Base-by-base conservation (phyloP, 2,113 vertebrate genomes). In the Pteropus alecto region DNA sequence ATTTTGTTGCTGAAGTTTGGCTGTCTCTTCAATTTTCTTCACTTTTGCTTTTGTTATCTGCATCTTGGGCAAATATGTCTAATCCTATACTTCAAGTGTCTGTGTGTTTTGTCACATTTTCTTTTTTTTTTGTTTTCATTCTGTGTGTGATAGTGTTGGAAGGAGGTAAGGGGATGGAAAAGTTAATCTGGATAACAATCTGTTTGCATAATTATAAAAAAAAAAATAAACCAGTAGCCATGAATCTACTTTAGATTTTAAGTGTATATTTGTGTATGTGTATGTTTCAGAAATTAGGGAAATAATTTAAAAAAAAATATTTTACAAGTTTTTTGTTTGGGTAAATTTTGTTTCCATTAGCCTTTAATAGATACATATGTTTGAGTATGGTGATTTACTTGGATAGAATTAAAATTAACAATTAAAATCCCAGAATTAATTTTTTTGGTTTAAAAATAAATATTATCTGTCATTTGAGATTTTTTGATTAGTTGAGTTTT, bases 1-100 rank as follows among this genome's bases (percentile, higher is more conserved):
- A 98, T 99, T 98, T 99, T 98, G 98, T 99, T 98, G 98, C 98
- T 98, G 98, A 98, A 98, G 98, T 98, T 98, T 98, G 98, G 98
- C 98, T 99, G 99, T 99, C 99, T 98, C 97, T 98, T 99, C 98
- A 99, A 99, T 99, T 99, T 99, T 99, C 99, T 98, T 98, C 98
- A 99, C 98, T 98, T 98, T 98, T 98, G 98, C 98, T 98, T 98
- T 99, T 98, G 98, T 98, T 98, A 98, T 98, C 98, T 98, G 97
- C 90, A 97, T 98, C 98, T 98, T 98, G 97, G 98, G 98, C 99
- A 99, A 99, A 99, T 99, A 98, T 98, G 96, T 97, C 97, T 98
- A 98, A 98, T 98, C 98, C 98, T 98, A 98, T 97, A 97, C 92
- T 98, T 98, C 96, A 98, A 98, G 96, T 98, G 98, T 68, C 86